Conservation (phyloP, 2,797 vertebrate genomes). For the Masticophis lateralis region DNA sequence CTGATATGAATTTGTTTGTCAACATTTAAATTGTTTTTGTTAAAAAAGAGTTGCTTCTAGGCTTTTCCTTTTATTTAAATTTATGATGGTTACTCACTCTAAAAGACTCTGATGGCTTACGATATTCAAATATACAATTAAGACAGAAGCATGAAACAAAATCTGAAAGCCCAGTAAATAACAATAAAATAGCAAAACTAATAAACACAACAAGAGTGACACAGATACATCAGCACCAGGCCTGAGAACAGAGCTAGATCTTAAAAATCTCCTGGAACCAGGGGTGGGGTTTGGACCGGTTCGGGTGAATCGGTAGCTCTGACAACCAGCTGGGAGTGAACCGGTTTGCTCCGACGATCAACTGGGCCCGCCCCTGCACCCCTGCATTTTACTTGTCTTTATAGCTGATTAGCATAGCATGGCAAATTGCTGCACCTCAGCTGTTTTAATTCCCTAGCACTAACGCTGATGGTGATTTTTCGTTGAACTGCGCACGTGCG, state of each 20-base stretch:
- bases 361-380: no score
- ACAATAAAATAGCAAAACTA: background rate
- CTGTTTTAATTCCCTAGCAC: no score
- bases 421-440: no score
- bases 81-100: background rate
- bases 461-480: no score
- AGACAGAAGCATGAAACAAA: background rate
- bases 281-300: no score
- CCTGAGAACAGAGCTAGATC: background rate
- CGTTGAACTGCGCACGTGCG: no score
- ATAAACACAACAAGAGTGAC: background rate
- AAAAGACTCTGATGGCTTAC: background rate
- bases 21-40: background rate
- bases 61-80: background rate
- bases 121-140: background rate
- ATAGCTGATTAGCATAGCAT: no score
- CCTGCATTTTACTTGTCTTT: no score
- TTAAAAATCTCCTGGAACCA: background rate
- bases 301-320: no score
- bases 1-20: background rate
- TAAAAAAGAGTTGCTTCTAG: background rate
- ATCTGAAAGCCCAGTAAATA: background rate
- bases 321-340: no score
- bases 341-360: no score
- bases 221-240: background rate